Conservation (phyloP, 2,888 invertebrate genomes). For the Acrobasis consociella region DNA sequence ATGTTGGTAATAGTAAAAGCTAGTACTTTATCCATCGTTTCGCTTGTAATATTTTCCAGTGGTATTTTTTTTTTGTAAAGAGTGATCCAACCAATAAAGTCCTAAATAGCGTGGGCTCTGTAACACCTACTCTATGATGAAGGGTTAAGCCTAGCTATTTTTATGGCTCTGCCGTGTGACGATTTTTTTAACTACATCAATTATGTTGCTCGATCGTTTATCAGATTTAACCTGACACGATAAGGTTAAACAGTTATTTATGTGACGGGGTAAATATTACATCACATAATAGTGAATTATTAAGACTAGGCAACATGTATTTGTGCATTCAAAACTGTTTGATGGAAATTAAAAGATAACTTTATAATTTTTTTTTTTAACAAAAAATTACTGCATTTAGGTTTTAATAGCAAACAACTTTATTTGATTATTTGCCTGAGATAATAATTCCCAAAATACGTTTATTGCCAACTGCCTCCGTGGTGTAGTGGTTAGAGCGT, state of each 20-base stretch:
- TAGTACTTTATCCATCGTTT: too few species aligned
- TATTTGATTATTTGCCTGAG: too few species aligned
- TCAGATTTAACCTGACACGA: slow-evolving; percentile 10
- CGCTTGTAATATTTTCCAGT: too few species aligned
- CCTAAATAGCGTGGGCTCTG: neutral
- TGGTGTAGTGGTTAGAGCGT: too few species aligned
- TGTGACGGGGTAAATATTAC: neutral
- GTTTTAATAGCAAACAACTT: too few species aligned
- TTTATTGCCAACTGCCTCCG: too few species aligned
- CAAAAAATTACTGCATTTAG: too few species aligned
- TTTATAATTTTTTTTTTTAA: too few species aligned
- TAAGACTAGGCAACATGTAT: too few species aligned
- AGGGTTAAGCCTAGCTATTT: slow-evolving; percentile 61
- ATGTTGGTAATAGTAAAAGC: neutral
- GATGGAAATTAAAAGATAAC: too few species aligned
- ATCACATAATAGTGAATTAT: neutral
- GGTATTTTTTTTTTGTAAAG: neutral
- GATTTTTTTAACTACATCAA: slow-evolving; percentile 19
- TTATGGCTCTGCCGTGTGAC: slow-evolving; percentile 30
- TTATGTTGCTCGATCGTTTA: slow-evolving; percentile 14
- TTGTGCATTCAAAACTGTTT: too few species aligned
- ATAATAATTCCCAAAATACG: too few species aligned
- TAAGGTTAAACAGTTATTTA: slow-evolving; percentile 9
- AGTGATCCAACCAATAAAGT: neutral
- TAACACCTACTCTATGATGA: slow-evolving; percentile 32